Base-by-base conservation (phyloP, 2,797 vertebrate genomes). In the Alfaro cultratus region DNA sequence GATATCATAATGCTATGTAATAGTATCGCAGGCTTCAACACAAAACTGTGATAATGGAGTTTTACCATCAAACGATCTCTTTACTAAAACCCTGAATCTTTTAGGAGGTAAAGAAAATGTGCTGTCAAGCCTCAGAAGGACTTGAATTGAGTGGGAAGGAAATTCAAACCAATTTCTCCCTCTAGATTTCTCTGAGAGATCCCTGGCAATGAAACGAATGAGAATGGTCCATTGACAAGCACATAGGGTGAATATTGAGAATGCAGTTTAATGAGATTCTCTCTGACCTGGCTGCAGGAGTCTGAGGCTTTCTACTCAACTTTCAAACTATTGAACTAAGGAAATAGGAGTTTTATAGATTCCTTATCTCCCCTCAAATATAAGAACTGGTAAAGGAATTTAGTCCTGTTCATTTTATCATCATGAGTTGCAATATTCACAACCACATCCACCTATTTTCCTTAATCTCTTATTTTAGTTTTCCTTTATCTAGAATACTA, bases 21-120 rank as follows among this genome's bases (percentile, higher is more conserved):
- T 74, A 80, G 67, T 34, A n/a, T 39, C 60, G 16, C 53, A 78
- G n/a, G 62, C 57, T 75, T 81, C 79, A 64, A 62, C n/a, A 77
- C 47, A 43, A 75, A 78, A 84, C 29, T 72, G 10, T 21, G 18
- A 72, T 49, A 62, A 45, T 49, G 57, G 4, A 70, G 23, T 49
- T 76, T 49, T 16, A 67, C 57, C n/a, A 11, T 70, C 34, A 68
- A 29, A 53, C 43, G 41, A 57, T 41, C 36, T 21, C 73, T 13
- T 41, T n/a, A 57, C 39, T 21, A 29, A 29, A 45, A 60, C 49
- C 47, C 34, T 11, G 3, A 53, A 74, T 39, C 34, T 21, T 21
- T 55, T 55, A 53, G 43, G 34, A 60, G 53, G 29, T 45, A 10
- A 75, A 60, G 39, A 75, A 39, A 39, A 57, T 23, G 57, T 43